Percentiles rank a stretch among this genome's conserved stretches.
Conservation (phyloP, 1,140 invertebrate species). For the Hylaeus volcanicus region DNA sequence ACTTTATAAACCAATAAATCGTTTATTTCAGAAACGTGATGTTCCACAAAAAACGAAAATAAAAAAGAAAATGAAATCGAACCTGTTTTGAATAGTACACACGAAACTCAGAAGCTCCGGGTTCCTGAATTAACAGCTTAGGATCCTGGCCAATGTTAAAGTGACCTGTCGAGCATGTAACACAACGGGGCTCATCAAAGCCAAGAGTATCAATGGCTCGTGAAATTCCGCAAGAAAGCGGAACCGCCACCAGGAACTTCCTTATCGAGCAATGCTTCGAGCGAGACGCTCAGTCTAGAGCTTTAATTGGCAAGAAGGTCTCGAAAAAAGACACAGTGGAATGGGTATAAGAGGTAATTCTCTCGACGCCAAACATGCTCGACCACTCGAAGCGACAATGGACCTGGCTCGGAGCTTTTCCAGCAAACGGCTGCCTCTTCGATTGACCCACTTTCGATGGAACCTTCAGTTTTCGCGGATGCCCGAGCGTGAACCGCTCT, state of each 20-base stretch:
- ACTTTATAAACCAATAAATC: too few species aligned
- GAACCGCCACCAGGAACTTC: conserved; percentile 41
- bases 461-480: conserved; percentile 49
- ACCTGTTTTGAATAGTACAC: too few species aligned
- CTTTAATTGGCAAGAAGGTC: conserved; percentile 54
- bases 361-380: conserved; percentile 29
- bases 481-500: not conserved
- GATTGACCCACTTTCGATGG: conserved; percentile 60
- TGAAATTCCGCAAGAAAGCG: conserved; percentile 49
- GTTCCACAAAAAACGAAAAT: too few species aligned
- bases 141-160: not conserved
- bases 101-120: not conserved
- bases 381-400: conserved; percentile 56
- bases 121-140: too few species aligned
- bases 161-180: conserved; percentile 7
- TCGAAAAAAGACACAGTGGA: conserved; percentile 4
- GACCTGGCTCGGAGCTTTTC: conserved; percentile 51
- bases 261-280: conserved; percentile 34
- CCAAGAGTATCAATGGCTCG: conserved; percentile 38
- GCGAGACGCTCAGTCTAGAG: conserved; percentile 36
- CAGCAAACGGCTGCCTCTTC: conserved; percentile 48
- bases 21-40: too few species aligned
- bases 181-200: conserved; percentile 37
- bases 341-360: conserved; percentile 51
- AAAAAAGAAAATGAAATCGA: too few species aligned